Evolutionary conservation across 2,888 invertebrate species (phyloP).

Genomic region (Brachypalpus laphriformis): DNA sequence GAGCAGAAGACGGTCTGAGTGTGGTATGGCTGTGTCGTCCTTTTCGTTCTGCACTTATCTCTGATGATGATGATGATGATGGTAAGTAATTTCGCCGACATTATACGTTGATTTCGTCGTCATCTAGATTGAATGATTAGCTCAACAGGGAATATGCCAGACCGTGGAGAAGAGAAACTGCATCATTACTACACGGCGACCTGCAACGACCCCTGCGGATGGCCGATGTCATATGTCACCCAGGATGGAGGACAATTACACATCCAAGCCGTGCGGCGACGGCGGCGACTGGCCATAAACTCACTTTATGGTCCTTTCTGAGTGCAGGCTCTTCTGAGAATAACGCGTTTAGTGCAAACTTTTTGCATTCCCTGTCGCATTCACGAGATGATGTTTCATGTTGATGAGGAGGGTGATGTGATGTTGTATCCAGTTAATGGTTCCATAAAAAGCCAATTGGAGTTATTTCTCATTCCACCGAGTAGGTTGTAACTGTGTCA

Average conservation of each 20-base stretch:
- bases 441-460: slow-evolving; percentile 58
- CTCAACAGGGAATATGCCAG: neutral
- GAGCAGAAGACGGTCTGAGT: slow-evolving; percentile 10
- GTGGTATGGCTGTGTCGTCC: neutral
- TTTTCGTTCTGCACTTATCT: slow-evolving; percentile 48
- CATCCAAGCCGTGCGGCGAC: neutral
- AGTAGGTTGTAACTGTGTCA: slow-evolving; percentile 52
- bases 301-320: slow-evolving; percentile 45
- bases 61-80: slow-evolving; percentile 7
- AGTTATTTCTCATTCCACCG: slow-evolving; percentile 24
- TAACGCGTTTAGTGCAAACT: slow-evolving; percentile 51
- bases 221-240: slow-evolving; percentile 69
- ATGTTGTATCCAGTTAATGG: slow-evolving; percentile 41
- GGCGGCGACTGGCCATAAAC: slow-evolving; percentile 47
- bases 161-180: neutral
- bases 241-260: slow-evolving; percentile 21
- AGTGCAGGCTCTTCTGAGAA: slow-evolving; percentile 48
- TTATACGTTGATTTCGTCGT: slow-evolving; percentile 52
- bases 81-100: slow-evolving; percentile 45
- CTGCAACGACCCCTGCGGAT: slow-evolving; percentile 54
- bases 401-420: slow-evolving; percentile 31
- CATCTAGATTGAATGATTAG: slow-evolving; percentile 68
- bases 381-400: slow-evolving; percentile 22
- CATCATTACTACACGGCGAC: slow-evolving; percentile 29
- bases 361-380: slow-evolving; percentile 49